Conservation (phyloP, 2,113 vertebrate species). For the Calypte anna region DNA sequence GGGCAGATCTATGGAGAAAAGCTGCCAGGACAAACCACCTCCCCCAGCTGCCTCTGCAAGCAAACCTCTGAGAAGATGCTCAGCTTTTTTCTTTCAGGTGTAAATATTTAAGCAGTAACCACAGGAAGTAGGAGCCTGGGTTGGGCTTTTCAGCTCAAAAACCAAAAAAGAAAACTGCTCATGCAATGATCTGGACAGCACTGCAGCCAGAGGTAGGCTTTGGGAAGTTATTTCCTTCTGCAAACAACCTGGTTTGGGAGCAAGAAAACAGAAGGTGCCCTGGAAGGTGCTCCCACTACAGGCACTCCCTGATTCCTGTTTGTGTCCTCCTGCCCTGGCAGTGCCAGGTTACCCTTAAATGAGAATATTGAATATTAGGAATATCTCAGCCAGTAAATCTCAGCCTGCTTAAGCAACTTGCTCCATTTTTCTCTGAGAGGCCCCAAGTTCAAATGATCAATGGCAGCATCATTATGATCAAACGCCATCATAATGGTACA, state of each 20-base stretch:
- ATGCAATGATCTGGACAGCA: background rate
- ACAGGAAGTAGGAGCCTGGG: background rate
- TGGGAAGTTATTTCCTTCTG: background rate
- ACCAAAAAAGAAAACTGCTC: background rate
- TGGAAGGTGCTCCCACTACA: background rate
- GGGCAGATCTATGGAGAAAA: background rate
- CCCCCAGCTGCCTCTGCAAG: too few species aligned
- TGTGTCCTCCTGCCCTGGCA: background rate
- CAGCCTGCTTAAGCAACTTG: background rate
- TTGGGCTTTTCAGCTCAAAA: background rate
- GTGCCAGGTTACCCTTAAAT: background rate
- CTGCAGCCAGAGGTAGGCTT: background rate
- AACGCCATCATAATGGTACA: background rate
- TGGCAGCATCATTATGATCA: background rate
- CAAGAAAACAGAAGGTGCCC: background rate
- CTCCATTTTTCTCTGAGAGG: background rate
- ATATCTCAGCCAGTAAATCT: background rate
- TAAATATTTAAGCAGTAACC: background rate
- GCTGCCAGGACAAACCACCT: background rate
- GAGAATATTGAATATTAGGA: background rate
- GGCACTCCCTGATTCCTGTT: background rate
- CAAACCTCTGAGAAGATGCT: background rate
- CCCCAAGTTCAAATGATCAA: background rate
- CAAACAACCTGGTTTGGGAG: background rate
- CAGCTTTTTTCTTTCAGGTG: background rate